Evolutionary conservation across 2,888 invertebrate species (phyloP), one percentile per base, ranked within the genome.

Genomic region (Ellobium chinense): DNA sequence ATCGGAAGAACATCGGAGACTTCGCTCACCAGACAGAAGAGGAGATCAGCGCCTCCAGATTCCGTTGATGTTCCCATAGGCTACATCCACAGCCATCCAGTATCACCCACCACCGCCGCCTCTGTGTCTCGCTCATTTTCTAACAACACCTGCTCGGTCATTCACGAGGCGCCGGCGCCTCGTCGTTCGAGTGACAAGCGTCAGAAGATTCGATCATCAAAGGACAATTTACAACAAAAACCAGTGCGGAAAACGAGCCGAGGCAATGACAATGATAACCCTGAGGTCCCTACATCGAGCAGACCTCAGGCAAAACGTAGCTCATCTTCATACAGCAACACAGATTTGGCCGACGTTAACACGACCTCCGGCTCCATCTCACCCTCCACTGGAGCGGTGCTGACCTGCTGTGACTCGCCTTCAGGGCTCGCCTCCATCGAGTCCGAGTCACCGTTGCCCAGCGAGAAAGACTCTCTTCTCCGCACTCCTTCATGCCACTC

Each of bases 381-480:
- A 56, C 18, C 66, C 1, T 66, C 76, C 4, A 76, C 65, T 12
- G 76, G 34, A 9, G 63, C 37, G 7, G 46, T 74, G 9, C 9
- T 74, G n/a, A 63, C 62, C 21, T 39, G 29, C 18, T 39, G 46
- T 54, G 66, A 76, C 36, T 3, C 76, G 12, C 21, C 66, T 5
- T 36, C 54, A 1, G 36, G 36, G 0, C 5, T 66, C 5, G 62
- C 9, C 5, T 29, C 27, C 24, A 14, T 14, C 9, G 76, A 66
- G 12, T 34, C 66, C 2, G 76, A 76, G 31, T 36, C 56, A 3
- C 12, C 66, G 1, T 56, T 66, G 37, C 39, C 58, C 29, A 31
- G 31, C 27, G 69, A 77, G 39, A 58, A 37, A 31, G 69, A 68
- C 39, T 37, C 68, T 0, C 77, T 77, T 27, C 69, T 77, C 21